Evolutionary conservation across 2,113 vertebrate genomes (phyloP).

Genomic region (Podarcis raffonei): DNA sequence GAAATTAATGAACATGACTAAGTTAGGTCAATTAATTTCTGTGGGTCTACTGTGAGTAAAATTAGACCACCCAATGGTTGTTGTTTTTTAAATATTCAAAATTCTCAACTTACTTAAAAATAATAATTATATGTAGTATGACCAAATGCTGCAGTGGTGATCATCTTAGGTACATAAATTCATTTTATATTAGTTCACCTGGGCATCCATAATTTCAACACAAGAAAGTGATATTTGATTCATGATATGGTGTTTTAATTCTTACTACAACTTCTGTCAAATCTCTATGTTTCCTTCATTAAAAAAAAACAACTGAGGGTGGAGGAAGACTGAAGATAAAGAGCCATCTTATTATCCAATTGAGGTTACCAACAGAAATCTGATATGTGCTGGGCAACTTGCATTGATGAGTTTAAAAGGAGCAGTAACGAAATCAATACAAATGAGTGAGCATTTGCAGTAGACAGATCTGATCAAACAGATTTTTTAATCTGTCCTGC

Average conservation of each 20-base stretch:
- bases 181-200: not conserved
- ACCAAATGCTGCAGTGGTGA: not conserved
- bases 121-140: not conserved
- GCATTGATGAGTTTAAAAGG: slow-evolving; percentile 10
- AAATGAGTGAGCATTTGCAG: slow-evolving; percentile 8
- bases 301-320: slow-evolving; percentile 5
- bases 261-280: not conserved
- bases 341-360: not conserved
- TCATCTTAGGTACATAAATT: not conserved
- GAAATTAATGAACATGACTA: no score
- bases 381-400: not conserved
- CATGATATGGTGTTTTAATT: slow-evolving; percentile 1
- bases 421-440: slow-evolving; percentile 13
- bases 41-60: no score
- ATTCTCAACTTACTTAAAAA: not conserved
- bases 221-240: not conserved
- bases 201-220: not conserved
- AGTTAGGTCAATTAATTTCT: no score
- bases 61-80: no score
- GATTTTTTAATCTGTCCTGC: slow-evolving; percentile 2
- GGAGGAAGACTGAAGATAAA: not conserved
- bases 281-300: not conserved
- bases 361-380: not conserved
- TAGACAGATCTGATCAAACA: slow-evolving; percentile 18
- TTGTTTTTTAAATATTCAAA: not conserved